Evolutionary conservation across 2,797 vertebrate species (phyloP).

Genomic region (Eupleurogrammus muticus): DNA sequence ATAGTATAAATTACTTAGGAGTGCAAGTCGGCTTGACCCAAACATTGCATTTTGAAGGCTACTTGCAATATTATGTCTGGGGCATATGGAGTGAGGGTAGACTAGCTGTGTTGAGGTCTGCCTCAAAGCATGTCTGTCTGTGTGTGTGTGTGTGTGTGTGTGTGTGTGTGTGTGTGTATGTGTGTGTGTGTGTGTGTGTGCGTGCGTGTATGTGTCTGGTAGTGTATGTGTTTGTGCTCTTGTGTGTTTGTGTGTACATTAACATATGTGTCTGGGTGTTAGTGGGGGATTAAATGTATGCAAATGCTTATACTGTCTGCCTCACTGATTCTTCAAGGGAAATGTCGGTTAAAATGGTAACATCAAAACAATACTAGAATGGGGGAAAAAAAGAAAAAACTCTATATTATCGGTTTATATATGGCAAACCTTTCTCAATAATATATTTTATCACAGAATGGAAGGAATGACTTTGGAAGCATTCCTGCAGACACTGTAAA

Average conservation of each 20-base stretch:
- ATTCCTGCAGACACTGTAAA: background rate
- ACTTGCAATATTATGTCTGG: conserved; percentile 83
- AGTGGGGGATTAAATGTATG: conserved; percentile 69
- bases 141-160: conserved; percentile 57
- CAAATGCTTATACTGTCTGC: conserved; percentile 66
- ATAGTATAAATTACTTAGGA: conserved; percentile 98
- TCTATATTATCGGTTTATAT: background rate
- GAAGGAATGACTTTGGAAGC: background rate
- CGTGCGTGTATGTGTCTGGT: conserved; percentile 45
- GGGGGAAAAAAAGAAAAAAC: background rate
- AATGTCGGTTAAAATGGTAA: conserved; percentile 12
- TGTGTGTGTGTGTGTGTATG: conserved; percentile 53
- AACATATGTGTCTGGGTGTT: conserved; percentile 62
- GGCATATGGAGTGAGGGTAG: conserved; percentile 67
- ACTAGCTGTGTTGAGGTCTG: conserved; percentile 56
- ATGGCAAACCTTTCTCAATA: background rate
- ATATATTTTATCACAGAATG: background rate
- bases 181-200: conserved; percentile 57
- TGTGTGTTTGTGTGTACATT: conserved; percentile 44
- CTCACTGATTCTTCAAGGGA: conserved; percentile 54
- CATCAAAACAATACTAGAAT: background rate
- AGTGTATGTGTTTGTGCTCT: conserved; percentile 20
- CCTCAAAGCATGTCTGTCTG: conserved; percentile 54
- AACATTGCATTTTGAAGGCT: conserved; percentile 87
- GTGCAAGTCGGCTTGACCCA: conserved; percentile 93